Evolutionary conservation across 2,888 invertebrate genomes (phyloP).

Genomic region (Brachyptera putata): DNA sequence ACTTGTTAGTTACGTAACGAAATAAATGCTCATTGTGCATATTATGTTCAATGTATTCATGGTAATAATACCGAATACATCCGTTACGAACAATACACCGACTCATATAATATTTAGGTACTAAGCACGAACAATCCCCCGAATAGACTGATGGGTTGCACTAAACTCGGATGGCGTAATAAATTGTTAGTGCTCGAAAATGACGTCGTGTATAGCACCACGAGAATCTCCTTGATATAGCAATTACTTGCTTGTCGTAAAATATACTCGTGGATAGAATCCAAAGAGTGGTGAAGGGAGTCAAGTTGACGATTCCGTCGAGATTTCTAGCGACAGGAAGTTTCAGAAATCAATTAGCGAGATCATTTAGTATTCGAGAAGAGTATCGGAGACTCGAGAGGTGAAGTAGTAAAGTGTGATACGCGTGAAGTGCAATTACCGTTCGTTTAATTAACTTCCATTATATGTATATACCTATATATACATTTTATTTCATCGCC

Average conservation of each 20-base stretch:
- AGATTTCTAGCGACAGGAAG: not conserved
- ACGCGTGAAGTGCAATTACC: not conserved
- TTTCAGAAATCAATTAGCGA: conserved; percentile 4
- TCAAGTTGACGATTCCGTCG: conserved; percentile 1
- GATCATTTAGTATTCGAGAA: not conserved
- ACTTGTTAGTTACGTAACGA: too few species aligned
- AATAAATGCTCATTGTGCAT: too few species aligned
- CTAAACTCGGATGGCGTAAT: too few species aligned
- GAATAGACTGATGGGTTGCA: too few species aligned
- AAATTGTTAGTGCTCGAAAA: conserved; percentile 1
- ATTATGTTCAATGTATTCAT: too few species aligned
- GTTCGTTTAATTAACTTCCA: not conserved
- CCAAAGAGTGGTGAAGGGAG: not conserved
- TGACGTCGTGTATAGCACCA: too few species aligned
- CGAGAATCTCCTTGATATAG: not conserved
- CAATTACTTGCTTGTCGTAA: conserved; percentile 5
- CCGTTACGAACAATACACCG: too few species aligned
- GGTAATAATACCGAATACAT: too few species aligned
- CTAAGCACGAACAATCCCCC: too few species aligned
- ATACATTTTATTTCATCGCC: too few species aligned
- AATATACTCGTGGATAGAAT: not conserved
- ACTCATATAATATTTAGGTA: too few species aligned
- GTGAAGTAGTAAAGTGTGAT: not conserved
- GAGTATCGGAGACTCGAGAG: not conserved
- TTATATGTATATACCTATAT: too few species aligned